Evolutionary conservation across 2,888 invertebrate species (phyloP).

Genomic region (Campoletis raptor): DNA sequence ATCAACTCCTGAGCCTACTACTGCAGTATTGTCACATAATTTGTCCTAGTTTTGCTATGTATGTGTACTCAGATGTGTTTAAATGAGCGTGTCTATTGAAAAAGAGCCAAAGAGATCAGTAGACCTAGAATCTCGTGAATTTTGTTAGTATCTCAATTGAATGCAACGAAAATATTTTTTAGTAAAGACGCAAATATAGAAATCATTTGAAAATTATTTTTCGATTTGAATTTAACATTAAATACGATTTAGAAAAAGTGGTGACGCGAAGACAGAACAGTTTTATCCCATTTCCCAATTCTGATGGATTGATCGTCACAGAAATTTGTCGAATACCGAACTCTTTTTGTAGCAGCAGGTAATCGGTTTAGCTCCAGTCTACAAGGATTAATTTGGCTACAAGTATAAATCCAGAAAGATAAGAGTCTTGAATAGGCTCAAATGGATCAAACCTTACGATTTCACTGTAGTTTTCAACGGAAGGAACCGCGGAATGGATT

Average conservation of each 20-base stretch:
- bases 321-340: background rate
- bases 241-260: background rate
- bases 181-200: background rate
- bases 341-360: background rate
- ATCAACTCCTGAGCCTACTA: constrained; percentile 1
- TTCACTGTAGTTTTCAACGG: constrained; percentile 16
- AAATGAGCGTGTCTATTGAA: background rate
- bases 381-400: background rate
- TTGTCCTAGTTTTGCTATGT: background rate
- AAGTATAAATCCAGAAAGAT: background rate
- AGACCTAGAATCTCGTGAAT: background rate
- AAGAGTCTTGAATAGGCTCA: background rate
- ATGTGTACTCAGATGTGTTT: background rate
- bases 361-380: background rate
- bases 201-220: constrained; percentile 10
- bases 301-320: background rate
- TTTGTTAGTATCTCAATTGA: background rate
- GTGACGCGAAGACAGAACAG: background rate
- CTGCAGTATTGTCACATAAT: constrained; percentile 6
- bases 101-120: constrained; percentile 11
- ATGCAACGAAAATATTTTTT: background rate
- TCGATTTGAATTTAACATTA: background rate
- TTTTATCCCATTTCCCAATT: background rate
- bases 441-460: background rate
- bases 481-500: background rate